A percentile compares a stretch with the other conserved stretches of the same genome.
Conservation (phyloP, 2,113 vertebrate genomes). For the Heterotis niloticus region DNA sequence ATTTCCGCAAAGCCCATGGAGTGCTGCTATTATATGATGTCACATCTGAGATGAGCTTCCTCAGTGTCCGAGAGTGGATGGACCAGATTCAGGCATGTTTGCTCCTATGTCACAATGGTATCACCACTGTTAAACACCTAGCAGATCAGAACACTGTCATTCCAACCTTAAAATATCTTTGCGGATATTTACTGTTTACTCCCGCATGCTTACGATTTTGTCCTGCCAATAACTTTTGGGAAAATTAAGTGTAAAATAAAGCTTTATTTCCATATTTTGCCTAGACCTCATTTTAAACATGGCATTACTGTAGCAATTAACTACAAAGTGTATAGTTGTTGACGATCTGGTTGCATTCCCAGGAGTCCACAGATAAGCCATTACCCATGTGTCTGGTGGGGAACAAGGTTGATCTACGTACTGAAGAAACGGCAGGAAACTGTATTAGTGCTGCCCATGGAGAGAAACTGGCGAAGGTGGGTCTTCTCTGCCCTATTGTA, state of each 20-base stretch:
- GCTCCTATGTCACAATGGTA: no score
- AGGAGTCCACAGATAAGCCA: not conserved
- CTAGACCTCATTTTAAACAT: no score
- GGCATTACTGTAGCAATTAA: no score
- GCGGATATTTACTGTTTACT: no score
- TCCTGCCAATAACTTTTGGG: no score
- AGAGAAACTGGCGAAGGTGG: conserved; percentile 36
- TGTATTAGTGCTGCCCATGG: not conserved
- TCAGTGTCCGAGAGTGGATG: conserved; percentile 32
- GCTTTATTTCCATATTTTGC: no score
- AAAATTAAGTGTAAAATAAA: no score
- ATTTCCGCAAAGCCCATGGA: conserved; percentile 34
- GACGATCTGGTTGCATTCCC: not conserved
- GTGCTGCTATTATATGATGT: conserved; percentile 42
- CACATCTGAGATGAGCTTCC: conserved; percentile 42
- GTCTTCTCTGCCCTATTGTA: not conserved
- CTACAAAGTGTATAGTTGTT: no score
- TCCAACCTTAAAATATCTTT: no score
- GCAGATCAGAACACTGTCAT: no score
- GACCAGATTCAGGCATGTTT: conserved; percentile 40
- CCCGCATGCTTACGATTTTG: no score
- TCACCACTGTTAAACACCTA: no score
- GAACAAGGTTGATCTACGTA: conserved; percentile 34
- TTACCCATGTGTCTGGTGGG: conserved; percentile 38
- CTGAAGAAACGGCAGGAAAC: accelerated